phyloP scores from a whole-genome alignment of 2,888 invertebrate species.

The Pinctada fucata region DNA sequence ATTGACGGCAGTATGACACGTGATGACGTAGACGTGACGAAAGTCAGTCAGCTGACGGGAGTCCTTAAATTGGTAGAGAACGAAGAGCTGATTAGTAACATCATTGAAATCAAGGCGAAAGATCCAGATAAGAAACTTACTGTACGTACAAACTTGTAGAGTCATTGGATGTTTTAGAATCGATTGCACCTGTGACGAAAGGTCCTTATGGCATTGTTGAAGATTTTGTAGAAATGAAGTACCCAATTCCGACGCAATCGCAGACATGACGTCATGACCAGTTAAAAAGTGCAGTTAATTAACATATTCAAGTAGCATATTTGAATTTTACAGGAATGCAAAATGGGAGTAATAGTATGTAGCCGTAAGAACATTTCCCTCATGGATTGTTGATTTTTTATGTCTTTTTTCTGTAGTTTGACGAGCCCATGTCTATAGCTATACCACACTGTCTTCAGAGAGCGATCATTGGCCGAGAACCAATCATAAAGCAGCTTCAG shows the following conservation, averaged over 20 bases:
- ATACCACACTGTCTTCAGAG: slow-evolving; percentile 68
- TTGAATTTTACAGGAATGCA: too few relatives aligned
- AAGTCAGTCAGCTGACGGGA: slow-evolving; percentile 59
- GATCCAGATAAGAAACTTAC: slow-evolving; percentile 46
- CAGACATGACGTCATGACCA: too few relatives aligned
- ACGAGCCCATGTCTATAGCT: slow-evolving; percentile 64
- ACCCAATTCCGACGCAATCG: too few relatives aligned
- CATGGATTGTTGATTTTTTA: background rate
- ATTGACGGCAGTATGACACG: slow-evolving; percentile 58
- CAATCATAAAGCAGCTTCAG: slow-evolving; percentile 58
- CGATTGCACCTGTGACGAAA: too few relatives aligned
- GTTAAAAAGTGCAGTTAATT: too few relatives aligned
- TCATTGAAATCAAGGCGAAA: slow-evolving; percentile 57
- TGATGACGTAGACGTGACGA: slow-evolving; percentile 59
- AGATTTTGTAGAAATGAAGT: too few relatives aligned
- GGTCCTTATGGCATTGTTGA: too few relatives aligned
- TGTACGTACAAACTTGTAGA: slow-evolving; percentile 34
- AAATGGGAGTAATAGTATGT: too few relatives aligned
- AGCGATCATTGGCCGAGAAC: slow-evolving; percentile 57
- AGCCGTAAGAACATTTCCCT: too few relatives aligned
- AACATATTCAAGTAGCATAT: too few relatives aligned
- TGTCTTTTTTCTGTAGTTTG: slow-evolving; percentile 53
- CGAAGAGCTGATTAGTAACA: slow-evolving; percentile 72
- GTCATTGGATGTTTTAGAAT: too few relatives aligned
- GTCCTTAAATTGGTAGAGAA: slow-evolving; percentile 57